Evolutionary conservation across 2,797 vertebrate genomes (phyloP).

Genomic region (Alosa sapidissima): DNA sequence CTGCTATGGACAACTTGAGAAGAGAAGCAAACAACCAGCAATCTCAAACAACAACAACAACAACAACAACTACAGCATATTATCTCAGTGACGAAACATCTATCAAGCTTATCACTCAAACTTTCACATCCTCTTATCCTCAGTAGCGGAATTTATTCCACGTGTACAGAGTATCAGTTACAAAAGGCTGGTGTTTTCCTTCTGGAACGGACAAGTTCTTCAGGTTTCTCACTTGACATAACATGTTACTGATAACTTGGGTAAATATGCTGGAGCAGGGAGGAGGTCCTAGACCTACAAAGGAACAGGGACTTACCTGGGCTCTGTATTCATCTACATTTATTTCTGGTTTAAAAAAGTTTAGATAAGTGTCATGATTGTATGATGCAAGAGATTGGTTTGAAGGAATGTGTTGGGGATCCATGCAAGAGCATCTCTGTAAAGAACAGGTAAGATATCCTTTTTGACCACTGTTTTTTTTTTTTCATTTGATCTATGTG

Average conservation of each 20-base stretch:
- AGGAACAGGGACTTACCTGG: not conserved
- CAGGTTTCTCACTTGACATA: not conserved
- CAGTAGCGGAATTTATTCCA: not conserved
- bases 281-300: not conserved
- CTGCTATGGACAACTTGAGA: conserved; percentile 5
- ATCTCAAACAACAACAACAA: not conserved
- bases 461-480: not conserved
- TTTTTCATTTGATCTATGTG: not conserved
- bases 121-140: not conserved
- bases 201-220: not conserved
- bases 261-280: not conserved
- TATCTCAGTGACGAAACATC: conserved; percentile 21
- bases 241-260: not conserved
- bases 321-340: not conserved
- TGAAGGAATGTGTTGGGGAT: not conserved
- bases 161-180: not conserved
- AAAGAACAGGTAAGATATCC: not conserved
- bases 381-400: not conserved
- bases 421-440: not conserved
- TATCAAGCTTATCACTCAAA: not conserved
- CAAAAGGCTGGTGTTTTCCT: not conserved
- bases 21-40: conserved; percentile 9
- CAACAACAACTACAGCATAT: conserved; percentile 4
- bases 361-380: not conserved
- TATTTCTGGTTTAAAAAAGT: not conserved